Conservation (phyloP, 2,888 invertebrate genomes). For the Synanthedon andrenaeformis region DNA sequence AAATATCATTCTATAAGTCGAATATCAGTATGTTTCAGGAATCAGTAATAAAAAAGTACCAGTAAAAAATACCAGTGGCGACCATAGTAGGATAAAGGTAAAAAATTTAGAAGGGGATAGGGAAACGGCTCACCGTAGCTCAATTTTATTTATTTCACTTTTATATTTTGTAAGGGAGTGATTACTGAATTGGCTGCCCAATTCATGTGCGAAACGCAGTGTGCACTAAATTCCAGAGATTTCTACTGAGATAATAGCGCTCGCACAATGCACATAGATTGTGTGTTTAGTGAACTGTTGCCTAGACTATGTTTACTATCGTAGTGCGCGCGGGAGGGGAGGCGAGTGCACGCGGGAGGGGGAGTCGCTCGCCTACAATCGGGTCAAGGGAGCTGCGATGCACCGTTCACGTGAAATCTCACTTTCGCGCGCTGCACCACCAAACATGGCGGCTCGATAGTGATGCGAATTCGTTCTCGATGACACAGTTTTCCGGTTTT, state of each 20-base stretch:
- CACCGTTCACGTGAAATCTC: constrained; percentile 68
- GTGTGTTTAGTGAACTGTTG: constrained; percentile 14
- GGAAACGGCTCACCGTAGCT: too few species aligned
- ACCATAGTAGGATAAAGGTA: too few species aligned
- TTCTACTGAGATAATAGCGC: background rate
- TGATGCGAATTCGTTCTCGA: constrained; percentile 51
- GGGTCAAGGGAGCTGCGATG: constrained; percentile 68
- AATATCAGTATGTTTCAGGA: too few species aligned
- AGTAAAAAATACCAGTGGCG: too few species aligned
- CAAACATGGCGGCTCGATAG: constrained; percentile 51
- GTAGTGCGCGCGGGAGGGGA: constrained; percentile 31
- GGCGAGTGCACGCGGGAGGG: constrained; percentile 12
- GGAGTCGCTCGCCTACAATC: constrained; percentile 32
- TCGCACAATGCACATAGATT: background rate
- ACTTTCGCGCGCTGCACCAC: constrained; percentile 63
- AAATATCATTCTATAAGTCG: too few species aligned
- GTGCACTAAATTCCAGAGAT: constrained; percentile 1
- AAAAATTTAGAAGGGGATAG: too few species aligned
- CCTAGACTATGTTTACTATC: constrained; percentile 51
- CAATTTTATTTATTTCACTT: too few species aligned
- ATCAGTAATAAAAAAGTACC: too few species aligned
- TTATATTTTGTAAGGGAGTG: too few species aligned
- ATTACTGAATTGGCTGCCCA: too few species aligned
- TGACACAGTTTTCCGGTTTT: constrained; percentile 33
- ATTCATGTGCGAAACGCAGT: background rate